Evolutionary conservation across 2,797 vertebrate species (phyloP).

Genomic region (Chloroceryle inda): DNA sequence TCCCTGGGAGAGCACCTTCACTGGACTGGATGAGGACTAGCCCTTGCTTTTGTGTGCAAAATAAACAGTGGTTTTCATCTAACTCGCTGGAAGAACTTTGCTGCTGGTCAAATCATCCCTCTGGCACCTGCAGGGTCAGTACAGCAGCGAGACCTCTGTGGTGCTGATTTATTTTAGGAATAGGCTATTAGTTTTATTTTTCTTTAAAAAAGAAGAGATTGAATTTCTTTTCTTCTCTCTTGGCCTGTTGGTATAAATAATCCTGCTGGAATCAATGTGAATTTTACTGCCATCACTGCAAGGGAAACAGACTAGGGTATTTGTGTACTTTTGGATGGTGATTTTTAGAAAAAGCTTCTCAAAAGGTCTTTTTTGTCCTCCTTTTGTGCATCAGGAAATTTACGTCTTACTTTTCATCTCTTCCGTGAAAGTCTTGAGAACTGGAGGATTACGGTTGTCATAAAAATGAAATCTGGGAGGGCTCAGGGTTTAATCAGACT

Average conservation of each 20-base stretch:
- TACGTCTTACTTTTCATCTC: background rate
- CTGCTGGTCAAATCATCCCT: background rate
- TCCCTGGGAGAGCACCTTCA: background rate
- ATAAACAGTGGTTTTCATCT: background rate
- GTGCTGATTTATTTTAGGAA: background rate
- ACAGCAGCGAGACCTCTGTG: background rate
- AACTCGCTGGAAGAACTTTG: background rate
- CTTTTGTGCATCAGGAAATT: conserved; percentile 33
- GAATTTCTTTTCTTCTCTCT: background rate
- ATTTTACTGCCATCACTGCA: background rate
- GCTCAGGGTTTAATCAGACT: conserved; percentile 27
- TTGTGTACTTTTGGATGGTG: background rate
- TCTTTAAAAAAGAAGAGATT: background rate
- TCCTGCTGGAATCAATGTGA: background rate
- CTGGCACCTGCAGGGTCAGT: background rate
- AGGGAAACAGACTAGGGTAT: background rate
- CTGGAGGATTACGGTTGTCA: conserved; percentile 50
- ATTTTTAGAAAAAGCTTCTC: conserved; percentile 28
- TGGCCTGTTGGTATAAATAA: background rate
- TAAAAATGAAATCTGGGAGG: conserved; percentile 52
- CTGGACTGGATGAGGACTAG: background rate
- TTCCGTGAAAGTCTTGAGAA: conserved; percentile 1
- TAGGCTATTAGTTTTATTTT: background rate
- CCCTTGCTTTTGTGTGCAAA: background rate
- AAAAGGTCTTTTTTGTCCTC: conserved; percentile 34